Percentiles rank a stretch among this genome's conserved stretches.
phyloP scores from a whole-genome alignment of 2,113 vertebrate species.

The Zingel zingel region DNA sequence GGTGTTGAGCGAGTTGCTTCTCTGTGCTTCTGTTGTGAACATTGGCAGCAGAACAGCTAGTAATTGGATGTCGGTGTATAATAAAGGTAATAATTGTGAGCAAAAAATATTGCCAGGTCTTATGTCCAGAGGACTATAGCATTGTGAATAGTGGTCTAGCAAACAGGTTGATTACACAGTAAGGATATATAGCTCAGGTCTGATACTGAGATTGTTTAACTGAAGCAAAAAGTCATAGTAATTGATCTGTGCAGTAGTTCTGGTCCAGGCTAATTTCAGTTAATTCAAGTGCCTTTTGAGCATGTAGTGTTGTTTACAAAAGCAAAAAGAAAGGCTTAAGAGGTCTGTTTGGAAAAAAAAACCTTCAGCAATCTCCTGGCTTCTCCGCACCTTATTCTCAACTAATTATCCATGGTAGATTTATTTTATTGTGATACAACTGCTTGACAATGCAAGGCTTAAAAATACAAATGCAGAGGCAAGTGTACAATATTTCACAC shows the following conservation, averaged over 20 bases:
- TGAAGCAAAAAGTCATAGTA: slow-evolving; percentile 24
- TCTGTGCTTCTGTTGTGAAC: slow-evolving; percentile 64
- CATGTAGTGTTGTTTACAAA: slow-evolving; percentile 52
- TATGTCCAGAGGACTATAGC: background rate
- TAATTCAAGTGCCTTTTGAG: slow-evolving; percentile 40
- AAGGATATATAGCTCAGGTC: slow-evolving; percentile 1
- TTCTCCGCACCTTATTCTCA: slow-evolving; percentile 70
- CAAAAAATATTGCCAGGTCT: slow-evolving; percentile 17
- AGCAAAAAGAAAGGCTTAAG: slow-evolving; percentile 55
- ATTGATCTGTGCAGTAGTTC: slow-evolving; percentile 35
- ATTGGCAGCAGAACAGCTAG: slow-evolving; percentile 62
- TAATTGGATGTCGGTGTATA: slow-evolving; percentile 29
- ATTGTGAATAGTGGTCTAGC: background rate
- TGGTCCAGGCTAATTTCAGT: slow-evolving; percentile 16
- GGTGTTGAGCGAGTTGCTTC: slow-evolving; percentile 77
- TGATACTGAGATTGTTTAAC: slow-evolving; percentile 24
- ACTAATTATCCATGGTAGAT: slow-evolving; percentile 77
- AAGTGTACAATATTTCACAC: slow-evolving; percentile 39
- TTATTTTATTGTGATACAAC: slow-evolving; percentile 75
- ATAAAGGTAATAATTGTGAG: slow-evolving; percentile 57
- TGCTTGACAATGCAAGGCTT: slow-evolving; percentile 64
- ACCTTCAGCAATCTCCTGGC: slow-evolving; percentile 66
- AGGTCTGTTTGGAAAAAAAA: slow-evolving; percentile 40
- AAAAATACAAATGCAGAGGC: slow-evolving; percentile 61
- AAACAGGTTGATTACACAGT: slow-evolving; percentile 10